Evolutionary conservation across 2,113 vertebrate genomes (phyloP).

Genomic region (human (Homo sapiens)): GRCh38 chr6:124766001-124766500

Average conservation of each 20-base stretch:
- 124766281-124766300: not conserved
- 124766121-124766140: not conserved
- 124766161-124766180: not conserved
- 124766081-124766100: not conserved
- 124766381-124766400: not conserved
- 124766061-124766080: not conserved
- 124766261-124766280: not conserved
- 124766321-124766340: not conserved
- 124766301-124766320: not conserved
- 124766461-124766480: no score
- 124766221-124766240: not conserved
- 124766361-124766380: not conserved
- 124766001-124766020: not conserved
- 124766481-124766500: accelerated
- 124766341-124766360: not conserved
- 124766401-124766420: not conserved
- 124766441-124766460: not conserved
- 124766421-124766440: not conserved
- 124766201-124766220: not conserved
- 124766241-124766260: not conserved
- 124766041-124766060: not conserved
- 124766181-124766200: not conserved
- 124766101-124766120: not conserved
- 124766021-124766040: not conserved
- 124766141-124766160: not conserved